phyloP scores from a whole-genome alignment of 1,140 invertebrate species.

The Heliothis virescens region DNA sequence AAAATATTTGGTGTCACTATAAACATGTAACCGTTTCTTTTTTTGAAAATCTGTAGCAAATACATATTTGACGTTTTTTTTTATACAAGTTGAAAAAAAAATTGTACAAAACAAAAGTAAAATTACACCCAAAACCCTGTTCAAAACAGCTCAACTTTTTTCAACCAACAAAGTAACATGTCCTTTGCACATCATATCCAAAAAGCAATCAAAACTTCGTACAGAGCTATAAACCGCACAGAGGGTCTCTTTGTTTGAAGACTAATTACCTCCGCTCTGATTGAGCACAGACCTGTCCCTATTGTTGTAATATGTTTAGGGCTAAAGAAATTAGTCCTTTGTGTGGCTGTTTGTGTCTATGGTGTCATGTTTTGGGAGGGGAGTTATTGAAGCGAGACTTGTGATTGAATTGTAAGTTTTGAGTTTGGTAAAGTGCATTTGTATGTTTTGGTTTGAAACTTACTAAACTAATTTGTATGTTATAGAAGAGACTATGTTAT shows the following conservation, averaged over 20 bases:
- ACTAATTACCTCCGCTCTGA: slow-evolving; percentile 49
- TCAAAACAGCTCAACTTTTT: not conserved
- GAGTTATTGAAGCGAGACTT: not conserved
- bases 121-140: too few species aligned
- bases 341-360: slow-evolving; percentile 2
- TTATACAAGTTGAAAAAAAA: too few species aligned
- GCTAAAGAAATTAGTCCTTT: slow-evolving; percentile 39
- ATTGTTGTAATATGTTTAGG: slow-evolving; percentile 41
- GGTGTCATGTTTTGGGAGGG: not conserved
- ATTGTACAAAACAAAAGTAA: too few species aligned
- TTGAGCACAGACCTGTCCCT: slow-evolving; percentile 37
- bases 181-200: not conserved
- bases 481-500: too few species aligned
- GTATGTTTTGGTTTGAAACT: too few species aligned
- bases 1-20: too few species aligned
- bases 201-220: slow-evolving; percentile 37
- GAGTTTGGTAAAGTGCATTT: too few species aligned
- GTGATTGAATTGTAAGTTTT: not conserved
- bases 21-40: too few species aligned
- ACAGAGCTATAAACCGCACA: slow-evolving; percentile 43
- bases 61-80: too few species aligned
- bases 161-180: slow-evolving; percentile 2
- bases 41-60: too few species aligned
- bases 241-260: slow-evolving; percentile 36
- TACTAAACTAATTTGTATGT: too few species aligned